These are phyloP conservation scores for Syngnathus typhle DNA, from an alignment of 2,113 vertebrate species.

Conservation along the genomic window DNA sequence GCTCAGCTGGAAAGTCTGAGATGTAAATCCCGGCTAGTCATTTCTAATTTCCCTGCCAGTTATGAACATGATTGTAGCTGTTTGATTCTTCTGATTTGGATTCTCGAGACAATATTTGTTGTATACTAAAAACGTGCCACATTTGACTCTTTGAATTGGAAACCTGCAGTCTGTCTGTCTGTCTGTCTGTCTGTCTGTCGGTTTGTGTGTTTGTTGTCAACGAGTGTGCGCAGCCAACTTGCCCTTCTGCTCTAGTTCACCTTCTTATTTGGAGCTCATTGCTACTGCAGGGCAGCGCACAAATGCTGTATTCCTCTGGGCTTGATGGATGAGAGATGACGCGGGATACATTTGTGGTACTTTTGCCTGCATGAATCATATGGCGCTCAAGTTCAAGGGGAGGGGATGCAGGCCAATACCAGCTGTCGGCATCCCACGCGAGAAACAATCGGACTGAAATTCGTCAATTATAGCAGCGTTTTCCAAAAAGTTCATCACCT, in stretches of 20 bases:
- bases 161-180: not conserved
- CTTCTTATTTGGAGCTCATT: slow-evolving; percentile 23
- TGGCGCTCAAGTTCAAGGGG: slow-evolving; percentile 3
- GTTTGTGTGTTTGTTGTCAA: slow-evolving; percentile 28
- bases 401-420: slow-evolving; percentile 15
- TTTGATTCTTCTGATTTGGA: not conserved
- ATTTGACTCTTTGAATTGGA: not conserved
- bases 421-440: slow-evolving; percentile 26
- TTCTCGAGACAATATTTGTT: not conserved
- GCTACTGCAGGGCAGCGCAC: slow-evolving; percentile 22
- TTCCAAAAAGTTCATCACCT: not conserved
- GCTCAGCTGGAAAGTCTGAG: slow-evolving; percentile 1
- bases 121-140: not conserved
- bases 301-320: slow-evolving; percentile 30
- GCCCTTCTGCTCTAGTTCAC: slow-evolving; percentile 64
- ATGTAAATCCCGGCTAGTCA: not conserved
- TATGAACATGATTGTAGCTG: not conserved
- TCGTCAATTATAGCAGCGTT: not conserved
- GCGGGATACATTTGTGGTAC: slow-evolving; percentile 12
- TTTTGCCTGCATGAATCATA: slow-evolving; percentile 13
- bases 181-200: not conserved
- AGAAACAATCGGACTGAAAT: slow-evolving; percentile 5
- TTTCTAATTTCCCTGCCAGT: not conserved
- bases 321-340: slow-evolving; percentile 31
- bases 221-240: slow-evolving; percentile 33